Evolutionary conservation across 1,140 invertebrate species (phyloP).

Genomic region (Solen grandis): DNA sequence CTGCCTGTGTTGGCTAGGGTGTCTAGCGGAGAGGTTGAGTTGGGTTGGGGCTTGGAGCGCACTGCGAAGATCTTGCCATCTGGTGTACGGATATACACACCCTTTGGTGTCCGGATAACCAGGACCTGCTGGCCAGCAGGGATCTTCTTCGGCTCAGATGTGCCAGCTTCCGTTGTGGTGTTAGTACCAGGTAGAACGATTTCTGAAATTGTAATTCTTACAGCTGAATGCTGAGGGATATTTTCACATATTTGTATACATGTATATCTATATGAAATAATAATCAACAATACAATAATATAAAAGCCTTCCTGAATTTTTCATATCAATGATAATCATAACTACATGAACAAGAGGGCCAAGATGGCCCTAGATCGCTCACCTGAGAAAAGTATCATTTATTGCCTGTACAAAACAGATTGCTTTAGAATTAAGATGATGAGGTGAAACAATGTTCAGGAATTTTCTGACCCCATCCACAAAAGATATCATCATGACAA

Average conservation of each 20-base stretch:
- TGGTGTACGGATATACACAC: constrained; percentile 96
- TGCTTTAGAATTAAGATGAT: no score
- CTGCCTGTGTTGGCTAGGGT: constrained; percentile 32
- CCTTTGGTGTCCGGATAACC: constrained; percentile 96
- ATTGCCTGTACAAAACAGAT: no score
- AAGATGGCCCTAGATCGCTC: no score
- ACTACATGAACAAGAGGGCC: no score
- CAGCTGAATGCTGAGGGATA: constrained; percentile 12
- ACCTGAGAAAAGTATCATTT: no score
- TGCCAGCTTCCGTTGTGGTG: constrained; percentile 85
- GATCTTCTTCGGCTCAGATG: constrained; percentile 86
- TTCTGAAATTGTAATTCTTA: constrained; percentile 86
- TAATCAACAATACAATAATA: background rate
- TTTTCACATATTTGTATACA: no score
- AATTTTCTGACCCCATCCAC: no score
- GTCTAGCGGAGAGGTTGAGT: constrained; percentile 42
- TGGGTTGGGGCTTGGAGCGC: constrained; percentile 67
- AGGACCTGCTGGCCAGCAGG: constrained; percentile 96
- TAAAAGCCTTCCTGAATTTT: no score
- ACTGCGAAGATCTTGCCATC: constrained; percentile 99
- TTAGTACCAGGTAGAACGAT: constrained; percentile 93
- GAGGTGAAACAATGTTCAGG: no score
- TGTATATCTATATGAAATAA: background rate
- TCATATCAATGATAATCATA: no score
- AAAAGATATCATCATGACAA: no score